A percentile compares a stretch with the other conserved stretches of the same genome.
Evolutionary conservation across 2,113 vertebrate genomes (phyloP).

Genomic region (Leucosticte australis): DNA sequence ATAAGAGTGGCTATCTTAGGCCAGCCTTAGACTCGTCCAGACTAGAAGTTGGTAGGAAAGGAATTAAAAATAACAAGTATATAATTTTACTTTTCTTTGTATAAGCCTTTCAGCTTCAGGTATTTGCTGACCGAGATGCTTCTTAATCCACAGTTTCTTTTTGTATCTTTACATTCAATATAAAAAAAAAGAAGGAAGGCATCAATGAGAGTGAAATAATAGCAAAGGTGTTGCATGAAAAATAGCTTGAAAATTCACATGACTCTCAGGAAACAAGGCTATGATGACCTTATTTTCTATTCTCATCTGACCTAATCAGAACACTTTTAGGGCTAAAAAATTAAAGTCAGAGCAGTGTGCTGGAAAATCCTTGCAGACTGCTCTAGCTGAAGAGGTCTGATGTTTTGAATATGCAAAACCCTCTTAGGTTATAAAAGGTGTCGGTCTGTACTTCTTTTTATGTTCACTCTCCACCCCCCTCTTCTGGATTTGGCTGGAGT

Average conservation of each 20-base stretch:
- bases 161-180: background rate
- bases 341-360: background rate
- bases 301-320: background rate
- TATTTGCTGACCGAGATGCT: background rate
- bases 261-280: background rate
- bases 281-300: background rate
- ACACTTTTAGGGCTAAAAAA: background rate
- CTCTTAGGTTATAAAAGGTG: background rate
- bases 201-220: background rate
- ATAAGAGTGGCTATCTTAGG: background rate
- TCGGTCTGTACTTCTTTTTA: background rate
- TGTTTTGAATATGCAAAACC: background rate
- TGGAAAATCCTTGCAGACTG: background rate
- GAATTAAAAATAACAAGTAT: background rate
- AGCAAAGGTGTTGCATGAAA: background rate
- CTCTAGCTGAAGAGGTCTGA: background rate
- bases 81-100: background rate
- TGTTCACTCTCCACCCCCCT: accelerated
- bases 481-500: background rate
- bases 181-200: background rate
- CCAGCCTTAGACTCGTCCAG: background rate
- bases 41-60: background rate
- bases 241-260: background rate
- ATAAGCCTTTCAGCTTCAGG: background rate
- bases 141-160: background rate